Conservation (phyloP, 2,113 vertebrate genomes). For the Plecotus auritus region DNA sequence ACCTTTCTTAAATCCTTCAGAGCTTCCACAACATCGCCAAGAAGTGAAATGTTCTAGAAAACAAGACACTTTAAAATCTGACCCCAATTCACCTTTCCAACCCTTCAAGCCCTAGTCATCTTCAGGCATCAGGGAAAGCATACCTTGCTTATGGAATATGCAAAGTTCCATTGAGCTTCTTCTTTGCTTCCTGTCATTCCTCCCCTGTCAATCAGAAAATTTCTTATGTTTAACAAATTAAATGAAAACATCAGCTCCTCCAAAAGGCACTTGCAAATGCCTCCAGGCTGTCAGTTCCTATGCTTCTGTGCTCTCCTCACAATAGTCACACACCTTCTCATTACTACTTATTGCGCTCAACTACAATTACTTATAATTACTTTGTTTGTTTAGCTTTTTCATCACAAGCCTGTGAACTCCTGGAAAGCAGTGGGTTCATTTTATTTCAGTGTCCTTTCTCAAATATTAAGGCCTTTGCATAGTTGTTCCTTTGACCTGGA, state of each 20-base stretch:
- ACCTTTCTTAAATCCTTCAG: not conserved
- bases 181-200: not conserved
- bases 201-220: not conserved
- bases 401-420: not conserved
- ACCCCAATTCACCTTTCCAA: not conserved
- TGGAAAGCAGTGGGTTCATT: not conserved
- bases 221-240: not conserved
- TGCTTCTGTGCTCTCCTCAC: not conserved
- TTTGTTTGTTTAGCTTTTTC: constrained; percentile 31
- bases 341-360: not conserved
- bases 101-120: not conserved
- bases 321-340: not conserved
- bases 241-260: not conserved
- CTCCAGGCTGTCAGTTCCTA: not conserved
- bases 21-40: not conserved
- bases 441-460: not conserved
- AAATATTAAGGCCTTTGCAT: not conserved
- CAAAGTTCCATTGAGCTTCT: not conserved
- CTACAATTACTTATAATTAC: not conserved
- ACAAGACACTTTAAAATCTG: not conserved
- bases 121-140: not conserved
- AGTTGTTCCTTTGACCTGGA: not conserved
- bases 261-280: not conserved
- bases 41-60: not conserved
- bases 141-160: not conserved